Evolutionary conservation across 2,797 vertebrate genomes (phyloP), one percentile per base, ranked within the genome.

Genomic region (Phoeniculus purpureus): DNA sequence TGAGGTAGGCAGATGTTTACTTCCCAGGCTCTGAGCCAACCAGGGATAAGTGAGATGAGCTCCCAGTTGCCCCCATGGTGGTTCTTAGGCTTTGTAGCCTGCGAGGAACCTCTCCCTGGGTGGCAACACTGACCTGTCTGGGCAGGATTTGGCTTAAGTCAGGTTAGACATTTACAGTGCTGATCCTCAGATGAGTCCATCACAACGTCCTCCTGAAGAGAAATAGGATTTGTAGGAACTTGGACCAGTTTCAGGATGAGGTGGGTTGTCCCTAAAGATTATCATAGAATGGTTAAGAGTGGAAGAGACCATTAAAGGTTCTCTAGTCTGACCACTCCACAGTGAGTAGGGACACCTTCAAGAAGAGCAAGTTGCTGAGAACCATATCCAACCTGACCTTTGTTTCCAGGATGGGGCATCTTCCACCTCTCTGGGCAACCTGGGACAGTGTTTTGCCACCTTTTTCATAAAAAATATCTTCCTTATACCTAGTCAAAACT

Each of bases 1-100:
- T 76, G 60, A 62, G 54, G 50, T 7, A 68, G 52, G 40, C 47
- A 52, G 65, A 9, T 54, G 23, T 32, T 84, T 77, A 29, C 8
- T 70, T 17, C 20, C n/a, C 23, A 27, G n/a, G 59, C 2, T 0
- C 15, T 43, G 32, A 43, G 50, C 22, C 40, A 4, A 10, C 29
- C 2, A 1, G 31, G 15, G n/a, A 32, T 84, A 0, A 0, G 9
- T 34, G 23, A 79, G n/a, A 12, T 21, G 15, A 76, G 37, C 14
- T 71, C 27, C 15, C 25, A 37, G 26, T 12, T 64, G 31, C 27
- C 26, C 12, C 37, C 50, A 4, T 10, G 13, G 47, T 27, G 43
- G n/a, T 6, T 18, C 47, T 64, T 37, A 26, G 26, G 60, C 13
- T 52, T 67, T 76, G 22, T 14, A 61, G 62, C 6, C 12, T 26